phyloP scores from a whole-genome alignment of 2,888 invertebrate genomes.

The Pterostichus niger region DNA sequence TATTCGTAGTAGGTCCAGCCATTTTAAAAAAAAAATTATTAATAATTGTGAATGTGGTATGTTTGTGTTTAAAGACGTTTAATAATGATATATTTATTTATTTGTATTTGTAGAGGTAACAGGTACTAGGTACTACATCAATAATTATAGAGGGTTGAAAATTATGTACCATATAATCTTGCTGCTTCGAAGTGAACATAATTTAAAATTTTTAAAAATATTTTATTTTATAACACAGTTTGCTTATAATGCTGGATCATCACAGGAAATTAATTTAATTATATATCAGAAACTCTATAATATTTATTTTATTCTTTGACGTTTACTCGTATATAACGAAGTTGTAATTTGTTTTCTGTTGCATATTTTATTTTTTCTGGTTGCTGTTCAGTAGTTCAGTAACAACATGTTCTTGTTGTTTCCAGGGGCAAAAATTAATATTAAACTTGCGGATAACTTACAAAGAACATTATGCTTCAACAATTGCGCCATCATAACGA shows the following conservation, averaged over 20 bases:
- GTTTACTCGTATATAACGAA: not conserved
- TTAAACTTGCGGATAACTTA: not conserved
- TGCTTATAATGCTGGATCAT: constrained; percentile 27
- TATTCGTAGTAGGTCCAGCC: no score
- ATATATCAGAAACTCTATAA: constrained; percentile 8
- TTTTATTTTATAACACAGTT: constrained; percentile 26
- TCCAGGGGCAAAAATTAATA: constrained; percentile 3
- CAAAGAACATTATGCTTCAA: not conserved
- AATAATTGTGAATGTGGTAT: no score
- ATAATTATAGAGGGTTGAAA: constrained; percentile 29
- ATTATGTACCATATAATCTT: constrained; percentile 18
- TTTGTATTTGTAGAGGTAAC: not conserved
- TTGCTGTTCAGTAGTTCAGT: not conserved
- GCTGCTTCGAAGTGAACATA: constrained; percentile 1
- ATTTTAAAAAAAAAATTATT: no score
- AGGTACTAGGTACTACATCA: not conserved
- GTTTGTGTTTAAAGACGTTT: no score
- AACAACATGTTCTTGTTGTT: not conserved
- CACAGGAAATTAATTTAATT: constrained; percentile 42
- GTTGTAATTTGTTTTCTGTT: not conserved
- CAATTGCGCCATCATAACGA: not conserved
- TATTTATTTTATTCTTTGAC: constrained; percentile 26
- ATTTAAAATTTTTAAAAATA: constrained; percentile 10
- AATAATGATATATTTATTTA: constrained; percentile 7
- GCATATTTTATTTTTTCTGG: no score